These are phyloP conservation scores for Corythornis cristatus DNA, from an alignment of 2,113 vertebrate species.

Conservation along the genomic window DNA sequence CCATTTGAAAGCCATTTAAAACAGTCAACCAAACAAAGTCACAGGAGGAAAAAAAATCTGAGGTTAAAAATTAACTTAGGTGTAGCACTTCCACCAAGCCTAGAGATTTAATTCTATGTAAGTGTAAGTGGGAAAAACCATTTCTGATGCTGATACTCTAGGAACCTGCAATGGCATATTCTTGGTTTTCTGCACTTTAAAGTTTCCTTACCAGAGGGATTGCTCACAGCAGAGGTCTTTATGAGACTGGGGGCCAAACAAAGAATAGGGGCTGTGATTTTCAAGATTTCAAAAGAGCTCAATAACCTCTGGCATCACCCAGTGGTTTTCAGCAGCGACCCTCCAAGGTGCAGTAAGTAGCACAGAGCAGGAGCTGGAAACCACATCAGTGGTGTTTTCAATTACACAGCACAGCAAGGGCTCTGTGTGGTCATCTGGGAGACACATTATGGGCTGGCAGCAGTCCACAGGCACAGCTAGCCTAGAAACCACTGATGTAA, in stretches of 20 bases:
- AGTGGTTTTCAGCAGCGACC: not conserved
- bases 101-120: not conserved
- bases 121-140: not conserved
- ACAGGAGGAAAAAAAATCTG: not conserved
- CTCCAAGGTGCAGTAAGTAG: not conserved
- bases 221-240: not conserved
- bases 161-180: not conserved
- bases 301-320: accelerated
- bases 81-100: not conserved
- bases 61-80: not conserved
- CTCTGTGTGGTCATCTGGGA: not conserved
- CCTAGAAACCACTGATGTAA: not conserved
- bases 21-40: not conserved
- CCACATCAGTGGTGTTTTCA: not conserved
- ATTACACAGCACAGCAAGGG: not conserved
- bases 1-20: not conserved
- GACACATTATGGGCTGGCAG: not conserved
- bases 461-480: not conserved
- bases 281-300: not conserved
- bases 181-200: not conserved
- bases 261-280: not conserved
- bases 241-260: not conserved
- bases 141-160: not conserved
- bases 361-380: not conserved
- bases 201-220: too few species aligned